Evolutionary conservation across 1,140 invertebrate genomes (phyloP).

Genomic region (Aleiodes sp.): DNA sequence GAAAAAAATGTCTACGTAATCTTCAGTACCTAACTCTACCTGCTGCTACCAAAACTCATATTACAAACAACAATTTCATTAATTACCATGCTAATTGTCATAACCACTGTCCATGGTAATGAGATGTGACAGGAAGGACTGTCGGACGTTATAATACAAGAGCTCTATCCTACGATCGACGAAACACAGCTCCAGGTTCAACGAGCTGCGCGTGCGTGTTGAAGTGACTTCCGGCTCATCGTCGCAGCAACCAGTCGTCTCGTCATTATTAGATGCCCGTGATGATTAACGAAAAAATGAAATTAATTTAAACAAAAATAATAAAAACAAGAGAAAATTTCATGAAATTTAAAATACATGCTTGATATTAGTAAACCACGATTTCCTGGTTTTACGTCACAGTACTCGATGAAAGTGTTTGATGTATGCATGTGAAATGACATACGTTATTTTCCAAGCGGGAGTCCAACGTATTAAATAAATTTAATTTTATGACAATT

Average conservation of each 20-base stretch:
- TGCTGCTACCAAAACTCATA: slow-evolving; percentile 28
- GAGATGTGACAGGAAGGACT: slow-evolving; percentile 57
- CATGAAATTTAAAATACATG: neutral
- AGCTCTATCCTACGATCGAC: slow-evolving; percentile 16
- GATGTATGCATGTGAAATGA: neutral
- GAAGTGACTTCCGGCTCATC: slow-evolving; percentile 4
- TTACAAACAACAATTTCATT: slow-evolving; percentile 50
- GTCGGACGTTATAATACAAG: slow-evolving; percentile 28
- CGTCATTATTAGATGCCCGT: slow-evolving; percentile 15
- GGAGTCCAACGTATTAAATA: neutral
- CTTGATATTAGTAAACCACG: neutral
- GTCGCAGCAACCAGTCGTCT: slow-evolving; percentile 11
- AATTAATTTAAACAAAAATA: neutral
- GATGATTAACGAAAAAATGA: slow-evolving; percentile 8
- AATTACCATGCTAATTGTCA: slow-evolving; percentile 59
- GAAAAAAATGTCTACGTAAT: neutral
- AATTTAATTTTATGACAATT: slow-evolving; percentile 5
- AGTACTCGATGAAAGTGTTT: neutral
- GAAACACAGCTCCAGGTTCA: slow-evolving; percentile 6
- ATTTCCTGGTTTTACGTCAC: neutral
- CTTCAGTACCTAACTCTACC: neutral
- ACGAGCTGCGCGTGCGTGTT: slow-evolving; percentile 13
- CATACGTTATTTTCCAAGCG: neutral
- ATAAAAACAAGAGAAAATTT: neutral
- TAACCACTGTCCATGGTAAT: slow-evolving; percentile 60